Evolutionary conservation across 1,140 invertebrate species (phyloP).

Genomic region (Cheumatopsyche charites): DNA sequence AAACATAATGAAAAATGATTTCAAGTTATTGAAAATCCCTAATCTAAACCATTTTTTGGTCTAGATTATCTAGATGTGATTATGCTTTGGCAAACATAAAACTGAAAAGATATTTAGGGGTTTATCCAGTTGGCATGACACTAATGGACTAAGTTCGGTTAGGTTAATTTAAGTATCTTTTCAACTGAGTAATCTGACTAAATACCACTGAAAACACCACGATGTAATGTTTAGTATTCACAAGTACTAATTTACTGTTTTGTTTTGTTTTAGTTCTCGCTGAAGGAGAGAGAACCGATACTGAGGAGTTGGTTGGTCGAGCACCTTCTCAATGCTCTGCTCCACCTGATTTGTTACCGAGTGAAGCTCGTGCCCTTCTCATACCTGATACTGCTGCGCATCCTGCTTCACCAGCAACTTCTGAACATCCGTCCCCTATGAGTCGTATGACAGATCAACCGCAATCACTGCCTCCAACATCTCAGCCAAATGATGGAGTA

Average conservation of each 20-base stretch:
- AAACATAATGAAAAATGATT: no score
- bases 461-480: conserved; percentile 22
- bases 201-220: no score
- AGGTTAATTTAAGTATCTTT: no score
- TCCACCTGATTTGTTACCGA: conserved; percentile 58
- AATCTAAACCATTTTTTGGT: no score
- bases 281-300: conserved; percentile 63
- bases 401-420: conserved; percentile 46
- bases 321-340: conserved; percentile 60
- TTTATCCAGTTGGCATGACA: no score
- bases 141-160: no score
- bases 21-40: no score
- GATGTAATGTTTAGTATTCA: no score
- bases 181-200: no score
- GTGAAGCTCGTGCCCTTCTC: conserved; percentile 55
- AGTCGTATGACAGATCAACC: conserved; percentile 38
- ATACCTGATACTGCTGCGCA: conserved; percentile 51
- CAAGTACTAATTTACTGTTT: conserved; percentile 3
- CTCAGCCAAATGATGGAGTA: conserved; percentile 31
- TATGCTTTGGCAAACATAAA: no score
- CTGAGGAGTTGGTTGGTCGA: conserved; percentile 63
- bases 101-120: no score
- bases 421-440: conserved; percentile 47
- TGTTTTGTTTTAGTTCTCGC: conserved; percentile 58
- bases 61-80: no score